Percentiles rank a stretch among this genome's conserved stretches.
Conservation (phyloP, 2,888 invertebrate species). For the Autographa gamma region DNA sequence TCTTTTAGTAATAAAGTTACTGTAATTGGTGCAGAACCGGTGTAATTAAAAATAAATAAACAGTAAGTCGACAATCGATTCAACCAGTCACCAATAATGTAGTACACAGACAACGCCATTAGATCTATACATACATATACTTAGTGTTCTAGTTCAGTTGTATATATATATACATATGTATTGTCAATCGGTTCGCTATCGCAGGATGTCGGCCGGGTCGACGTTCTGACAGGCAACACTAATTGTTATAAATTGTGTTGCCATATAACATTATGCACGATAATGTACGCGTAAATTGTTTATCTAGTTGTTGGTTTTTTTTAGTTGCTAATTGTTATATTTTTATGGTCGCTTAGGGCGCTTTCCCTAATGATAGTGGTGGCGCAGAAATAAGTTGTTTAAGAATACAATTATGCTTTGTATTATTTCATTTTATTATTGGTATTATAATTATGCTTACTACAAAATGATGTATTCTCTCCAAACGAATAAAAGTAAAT, state of each 20-base stretch:
- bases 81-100: background rate
- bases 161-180: slow-evolving; percentile 19
- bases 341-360: background rate
- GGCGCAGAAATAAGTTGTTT: no score
- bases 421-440: no score
- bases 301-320: background rate
- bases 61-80: no score
- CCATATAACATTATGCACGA: slow-evolving; percentile 42
- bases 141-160: slow-evolving; percentile 67
- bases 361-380: no score
- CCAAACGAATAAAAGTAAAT: background rate
- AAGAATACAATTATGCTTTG: no score
- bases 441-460: no score
- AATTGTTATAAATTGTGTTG: slow-evolving; percentile 78
- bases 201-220: slow-evolving; percentile 85
- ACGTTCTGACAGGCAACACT: slow-evolving; percentile 78
- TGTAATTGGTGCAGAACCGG: no score
- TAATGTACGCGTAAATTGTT: slow-evolving; percentile 38
- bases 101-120: slow-evolving; percentile 13
- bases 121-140: slow-evolving; percentile 22
- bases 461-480: no score
- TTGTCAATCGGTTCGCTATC: slow-evolving; percentile 68
- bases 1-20: no score
- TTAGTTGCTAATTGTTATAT: background rate
- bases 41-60: no score